Conservation (phyloP, 2,113 vertebrate species). For the Vulpes ferrilata region DNA sequence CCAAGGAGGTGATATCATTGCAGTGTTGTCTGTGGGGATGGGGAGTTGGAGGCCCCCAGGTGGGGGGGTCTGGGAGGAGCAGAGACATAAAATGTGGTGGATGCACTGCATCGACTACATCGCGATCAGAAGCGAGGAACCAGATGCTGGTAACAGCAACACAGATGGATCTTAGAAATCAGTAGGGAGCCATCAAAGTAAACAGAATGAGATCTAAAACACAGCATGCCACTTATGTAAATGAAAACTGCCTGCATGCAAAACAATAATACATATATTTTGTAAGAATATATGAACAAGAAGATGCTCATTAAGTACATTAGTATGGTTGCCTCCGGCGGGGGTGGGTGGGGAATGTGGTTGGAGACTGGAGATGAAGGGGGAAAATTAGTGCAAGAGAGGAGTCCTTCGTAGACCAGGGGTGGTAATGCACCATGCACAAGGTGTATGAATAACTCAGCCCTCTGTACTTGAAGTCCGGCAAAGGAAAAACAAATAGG, state of each 20-base stretch:
- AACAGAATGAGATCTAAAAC: neutral
- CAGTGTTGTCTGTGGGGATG: neutral
- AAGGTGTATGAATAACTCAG: neutral
- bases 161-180: neutral
- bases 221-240: neutral
- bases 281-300: conserved; percentile 12
- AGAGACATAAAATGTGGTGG: neutral
- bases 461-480: neutral
- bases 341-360: neutral
- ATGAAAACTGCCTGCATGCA: neutral
- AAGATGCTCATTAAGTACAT: conserved; percentile 40
- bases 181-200: neutral
- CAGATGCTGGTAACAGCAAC: neutral
- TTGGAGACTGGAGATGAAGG: conserved; percentile 4
- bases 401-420: neutral
- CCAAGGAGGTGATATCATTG: neutral
- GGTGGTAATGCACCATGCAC: neutral
- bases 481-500: neutral
- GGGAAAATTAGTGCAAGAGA: neutral
- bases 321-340: conserved; percentile 26
- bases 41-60: neutral
- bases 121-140: neutral
- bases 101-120: fast-evolving
- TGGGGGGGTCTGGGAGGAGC: neutral
- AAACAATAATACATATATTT: conserved; percentile 18